A percentile compares a stretch with the other conserved stretches of the same genome.
Evolutionary conservation across 2,888 invertebrate genomes (phyloP).

Genomic region (Margaritifera margaritifera): DNA sequence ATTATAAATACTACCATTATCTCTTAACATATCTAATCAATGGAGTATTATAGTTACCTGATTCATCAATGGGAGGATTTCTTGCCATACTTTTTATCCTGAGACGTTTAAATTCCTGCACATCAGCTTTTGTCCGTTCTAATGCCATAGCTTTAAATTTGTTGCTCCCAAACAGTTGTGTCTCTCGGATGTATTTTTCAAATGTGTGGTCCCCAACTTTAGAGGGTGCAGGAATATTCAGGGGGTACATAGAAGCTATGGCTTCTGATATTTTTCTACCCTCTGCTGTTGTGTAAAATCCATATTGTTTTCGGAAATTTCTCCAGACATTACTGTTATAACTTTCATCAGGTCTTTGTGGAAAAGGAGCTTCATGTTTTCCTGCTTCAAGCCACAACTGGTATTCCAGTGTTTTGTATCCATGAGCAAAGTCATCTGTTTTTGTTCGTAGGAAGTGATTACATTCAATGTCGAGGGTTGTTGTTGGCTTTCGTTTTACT

Average conservation of each 20-base stretch:
- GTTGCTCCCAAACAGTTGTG: slow-evolving; percentile 64
- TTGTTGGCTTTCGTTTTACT: slow-evolving; percentile 47
- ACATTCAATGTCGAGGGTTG: slow-evolving; percentile 68
- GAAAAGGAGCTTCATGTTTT: slow-evolving; percentile 64
- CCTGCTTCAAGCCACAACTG: slow-evolving; percentile 72
- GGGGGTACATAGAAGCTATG: slow-evolving; percentile 70
- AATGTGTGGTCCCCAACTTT: slow-evolving; percentile 67
- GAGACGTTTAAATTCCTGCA: slow-evolving; percentile 60
- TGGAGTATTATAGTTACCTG: slow-evolving; percentile 48
- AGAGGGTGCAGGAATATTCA: slow-evolving; percentile 70
- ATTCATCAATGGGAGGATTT: slow-evolving; percentile 69
- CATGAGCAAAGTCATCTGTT: slow-evolving; percentile 50
- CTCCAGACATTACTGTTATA: slow-evolving; percentile 72
- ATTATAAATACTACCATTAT: no score
- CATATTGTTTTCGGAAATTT: slow-evolving; percentile 67
- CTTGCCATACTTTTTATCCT: slow-evolving; percentile 62
- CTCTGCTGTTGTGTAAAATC: slow-evolving; percentile 58
- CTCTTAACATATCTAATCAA: not conserved
- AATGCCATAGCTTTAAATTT: slow-evolving; percentile 60
- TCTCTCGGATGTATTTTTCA: slow-evolving; percentile 67
- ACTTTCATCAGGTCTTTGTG: slow-evolving; percentile 59
- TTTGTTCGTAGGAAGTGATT: slow-evolving; percentile 64
- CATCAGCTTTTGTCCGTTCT: slow-evolving; percentile 57
- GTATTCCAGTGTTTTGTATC: slow-evolving; percentile 58
- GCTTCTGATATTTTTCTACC: slow-evolving; percentile 66